Percentiles rank a stretch among this genome's conserved stretches.
Evolutionary conservation across 2,888 invertebrate species (phyloP).

Genomic region (Troilus luridus): DNA sequence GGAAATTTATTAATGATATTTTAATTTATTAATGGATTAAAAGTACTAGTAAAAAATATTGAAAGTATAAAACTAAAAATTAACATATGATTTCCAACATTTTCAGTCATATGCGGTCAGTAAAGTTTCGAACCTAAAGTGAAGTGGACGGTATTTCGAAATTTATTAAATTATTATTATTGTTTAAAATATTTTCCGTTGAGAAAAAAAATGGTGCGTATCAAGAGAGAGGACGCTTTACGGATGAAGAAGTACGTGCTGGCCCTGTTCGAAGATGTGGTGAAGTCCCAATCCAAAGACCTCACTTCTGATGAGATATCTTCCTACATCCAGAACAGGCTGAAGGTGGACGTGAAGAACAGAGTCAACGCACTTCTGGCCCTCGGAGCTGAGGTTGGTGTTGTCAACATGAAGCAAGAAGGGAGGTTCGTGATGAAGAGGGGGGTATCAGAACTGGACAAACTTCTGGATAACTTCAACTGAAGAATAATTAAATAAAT

Average conservation of each 20-base stretch:
- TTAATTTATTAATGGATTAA: too few relatives aligned
- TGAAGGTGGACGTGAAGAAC: background rate
- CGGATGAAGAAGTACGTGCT: background rate
- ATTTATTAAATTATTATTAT: background rate
- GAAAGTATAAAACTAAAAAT: background rate
- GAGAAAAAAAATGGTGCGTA: background rate
- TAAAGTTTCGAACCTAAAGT: background rate
- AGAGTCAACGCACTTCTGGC: background rate
- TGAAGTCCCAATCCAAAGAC: background rate
- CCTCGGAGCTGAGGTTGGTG: background rate
- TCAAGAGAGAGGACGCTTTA: background rate
- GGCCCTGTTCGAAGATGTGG: background rate
- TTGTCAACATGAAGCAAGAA: background rate
- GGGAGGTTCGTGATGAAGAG: background rate
- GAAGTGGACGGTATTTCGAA: background rate
- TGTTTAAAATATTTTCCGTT: background rate
- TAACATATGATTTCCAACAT: background rate
- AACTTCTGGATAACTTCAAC: background rate
- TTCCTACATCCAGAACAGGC: background rate
- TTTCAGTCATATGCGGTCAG: background rate
- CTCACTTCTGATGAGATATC: background rate
- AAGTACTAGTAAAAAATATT: too few relatives aligned
- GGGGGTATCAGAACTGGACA: background rate
- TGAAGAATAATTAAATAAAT: background rate
- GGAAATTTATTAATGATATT: too few relatives aligned